phyloP scores from a whole-genome alignment of 1,140 invertebrate species.

The Drosophila auraria region DNA sequence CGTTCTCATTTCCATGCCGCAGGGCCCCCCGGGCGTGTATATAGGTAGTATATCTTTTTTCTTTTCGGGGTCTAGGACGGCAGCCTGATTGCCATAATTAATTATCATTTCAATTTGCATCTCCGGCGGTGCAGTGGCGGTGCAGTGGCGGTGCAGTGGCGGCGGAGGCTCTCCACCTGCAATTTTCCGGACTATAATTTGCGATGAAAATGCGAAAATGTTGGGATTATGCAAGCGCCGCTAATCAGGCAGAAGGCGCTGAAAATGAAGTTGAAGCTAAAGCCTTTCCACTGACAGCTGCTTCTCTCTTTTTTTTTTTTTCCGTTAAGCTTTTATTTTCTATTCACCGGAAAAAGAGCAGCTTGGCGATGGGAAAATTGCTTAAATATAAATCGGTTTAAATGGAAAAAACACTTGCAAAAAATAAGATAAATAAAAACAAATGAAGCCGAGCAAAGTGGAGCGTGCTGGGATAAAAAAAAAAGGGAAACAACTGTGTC shows the following conservation, averaged over 20 bases:
- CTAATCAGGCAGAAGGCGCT: constrained; percentile 47
- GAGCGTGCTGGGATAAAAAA: constrained; percentile 1
- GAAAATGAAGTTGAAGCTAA: constrained; percentile 21
- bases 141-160: not conserved
- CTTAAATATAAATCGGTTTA: constrained; percentile 7
- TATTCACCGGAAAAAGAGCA: constrained; percentile 32
- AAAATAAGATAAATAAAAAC: not conserved
- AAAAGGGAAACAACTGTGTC: constrained; percentile 36
- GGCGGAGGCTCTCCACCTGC: constrained; percentile 53
- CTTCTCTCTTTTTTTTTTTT: not conserved
- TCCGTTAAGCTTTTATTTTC: constrained; percentile 1
- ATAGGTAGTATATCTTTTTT: constrained; percentile 10
- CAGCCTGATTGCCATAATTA: constrained; percentile 78
- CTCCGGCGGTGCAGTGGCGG: constrained; percentile 21
- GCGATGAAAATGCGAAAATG: constrained; percentile 38
- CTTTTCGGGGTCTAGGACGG: constrained; percentile 79
- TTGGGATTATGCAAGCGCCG: constrained; percentile 66
- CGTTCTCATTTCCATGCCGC: constrained; percentile 36
- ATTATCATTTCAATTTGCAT: constrained; percentile 83
- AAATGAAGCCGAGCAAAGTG: not conserved
- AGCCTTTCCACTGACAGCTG: constrained; percentile 9
- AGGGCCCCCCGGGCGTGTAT: not conserved
- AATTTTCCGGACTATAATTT: constrained; percentile 63
- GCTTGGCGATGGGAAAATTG: constrained; percentile 70
- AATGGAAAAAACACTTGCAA: not conserved